Percentiles rank a stretch among this genome's conserved stretches.
phyloP scores from a whole-genome alignment of 2,888 invertebrate genomes.

The Pherbina coryleti region DNA sequence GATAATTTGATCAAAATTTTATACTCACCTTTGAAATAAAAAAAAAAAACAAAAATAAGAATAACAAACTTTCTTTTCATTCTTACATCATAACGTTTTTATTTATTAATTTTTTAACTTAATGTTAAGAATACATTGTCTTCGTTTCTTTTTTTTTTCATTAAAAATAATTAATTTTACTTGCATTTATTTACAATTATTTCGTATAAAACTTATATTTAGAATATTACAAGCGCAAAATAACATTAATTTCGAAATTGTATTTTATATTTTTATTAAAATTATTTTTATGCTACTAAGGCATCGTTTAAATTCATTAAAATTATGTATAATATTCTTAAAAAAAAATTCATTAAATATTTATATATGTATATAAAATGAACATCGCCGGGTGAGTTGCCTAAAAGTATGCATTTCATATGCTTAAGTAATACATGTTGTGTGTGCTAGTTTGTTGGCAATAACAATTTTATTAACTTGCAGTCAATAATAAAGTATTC shows the following conservation, averaged over 20 bases:
- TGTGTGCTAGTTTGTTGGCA: neutral
- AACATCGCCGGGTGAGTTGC: constrained; percentile 12
- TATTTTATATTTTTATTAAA: neutral
- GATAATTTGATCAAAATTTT: too few species aligned
- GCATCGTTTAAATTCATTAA: neutral
- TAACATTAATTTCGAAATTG: neutral
- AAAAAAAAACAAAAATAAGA: too few species aligned
- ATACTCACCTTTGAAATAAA: too few species aligned
- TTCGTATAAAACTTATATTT: constrained; percentile 10
- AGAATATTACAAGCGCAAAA: neutral
- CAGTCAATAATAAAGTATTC: constrained; percentile 27
- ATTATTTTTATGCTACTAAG: neutral
- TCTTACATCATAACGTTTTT: neutral
- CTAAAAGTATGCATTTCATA: constrained; percentile 4
- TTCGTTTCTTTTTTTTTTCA: neutral
- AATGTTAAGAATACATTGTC: neutral
- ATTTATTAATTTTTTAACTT: neutral
- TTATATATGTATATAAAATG: too few species aligned
- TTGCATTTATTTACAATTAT: constrained; percentile 19
- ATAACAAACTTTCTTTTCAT: too few species aligned
- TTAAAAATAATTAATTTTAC: neutral
- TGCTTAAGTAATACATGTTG: neutral
- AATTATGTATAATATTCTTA: neutral
- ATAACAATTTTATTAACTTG: neutral
- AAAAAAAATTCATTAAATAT: neutral